Evolutionary conservation across 2,113 vertebrate genomes (phyloP).

Genomic region (Colinus virginianus): DNA sequence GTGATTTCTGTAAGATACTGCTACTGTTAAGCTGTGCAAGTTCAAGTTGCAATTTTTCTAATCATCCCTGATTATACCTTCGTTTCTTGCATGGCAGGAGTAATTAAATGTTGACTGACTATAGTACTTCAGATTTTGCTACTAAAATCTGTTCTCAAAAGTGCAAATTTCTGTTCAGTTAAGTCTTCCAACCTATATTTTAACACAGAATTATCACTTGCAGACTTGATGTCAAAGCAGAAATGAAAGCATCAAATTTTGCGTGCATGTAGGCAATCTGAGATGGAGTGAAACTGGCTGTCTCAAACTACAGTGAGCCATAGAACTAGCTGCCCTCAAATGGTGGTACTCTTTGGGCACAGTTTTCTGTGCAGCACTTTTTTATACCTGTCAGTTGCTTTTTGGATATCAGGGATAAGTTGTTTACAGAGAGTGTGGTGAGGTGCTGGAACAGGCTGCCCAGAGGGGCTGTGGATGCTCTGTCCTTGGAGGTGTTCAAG

Average conservation of each 20-base stretch:
- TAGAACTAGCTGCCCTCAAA: neutral
- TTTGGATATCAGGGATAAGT: no score
- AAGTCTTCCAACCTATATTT: conserved; percentile 18
- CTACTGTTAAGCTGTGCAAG: neutral
- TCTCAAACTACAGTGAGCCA: neutral
- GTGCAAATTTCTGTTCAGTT: conserved; percentile 21
- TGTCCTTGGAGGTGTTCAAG: no score
- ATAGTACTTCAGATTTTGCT: conserved; percentile 44
- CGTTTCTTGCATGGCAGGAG: neutral
- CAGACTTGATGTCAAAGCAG: neutral
- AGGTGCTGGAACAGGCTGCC: no score
- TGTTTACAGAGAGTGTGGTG: no score
- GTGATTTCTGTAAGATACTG: neutral
- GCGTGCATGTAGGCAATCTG: neutral
- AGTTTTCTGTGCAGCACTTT: neutral
- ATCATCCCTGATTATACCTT: conserved; percentile 58
- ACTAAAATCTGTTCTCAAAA: conserved; percentile 25
- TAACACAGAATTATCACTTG: neutral
- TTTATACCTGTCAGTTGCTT: neutral
- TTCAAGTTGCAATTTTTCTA: conserved; percentile 42
- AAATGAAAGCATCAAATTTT: neutral
- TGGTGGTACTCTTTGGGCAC: neutral
- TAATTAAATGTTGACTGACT: conserved; percentile 61
- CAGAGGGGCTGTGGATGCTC: no score
- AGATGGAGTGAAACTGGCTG: neutral